Base-by-base conservation (phyloP, 2,797 vertebrate genomes). In the Odontamblyopus rebecca region DNA sequence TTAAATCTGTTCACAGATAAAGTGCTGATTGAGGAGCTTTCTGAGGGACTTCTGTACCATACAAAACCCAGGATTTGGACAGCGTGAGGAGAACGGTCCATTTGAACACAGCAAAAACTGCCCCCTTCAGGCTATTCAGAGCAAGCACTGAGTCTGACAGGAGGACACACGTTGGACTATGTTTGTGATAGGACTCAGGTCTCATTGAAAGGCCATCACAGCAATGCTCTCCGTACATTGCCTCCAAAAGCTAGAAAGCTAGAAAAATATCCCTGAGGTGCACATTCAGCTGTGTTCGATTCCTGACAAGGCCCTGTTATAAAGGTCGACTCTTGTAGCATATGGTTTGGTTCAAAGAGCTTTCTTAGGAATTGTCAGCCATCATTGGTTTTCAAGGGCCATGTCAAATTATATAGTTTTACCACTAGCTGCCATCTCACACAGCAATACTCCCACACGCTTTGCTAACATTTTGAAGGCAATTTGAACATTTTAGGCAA, bases 191-290 rank as follows among this genome's bases (percentile, higher is more conserved):
- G 72, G 77, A 82, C 80, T 88, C 72, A 56, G 89, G 84, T 86
- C 87, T 88, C 51, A 77, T 71, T 82, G 83, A 84, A 90, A 91
- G 86, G 89, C 90, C 83, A 91, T 91, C 89, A 92, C 88, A 92
- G 92, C 88, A 82, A 91, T 86, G 90, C 89, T 92, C 91, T 87
- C 86, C 89, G 86, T 89, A 89, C 86, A 87, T 91, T 92, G 89
- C 90, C 90, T 93, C 89, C 89, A 89, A 94, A 93, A 94, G 91
- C 91, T 92, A 91, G 89, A 92, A 91, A 90, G 85, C 87, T 87
- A 88, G 80, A 91, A 90, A 91, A 90, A 91, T 89, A 85, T 94
- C 93, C 94, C 94, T 94, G 94, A 94, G 94, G 92, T 93, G 86
- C 90, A 93, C 92, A 93, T 92, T 92, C 91, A 90, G 89, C 92